Evolutionary conservation across 2,888 invertebrate species (phyloP).

Genomic region (Heliconius cydno): DNA sequence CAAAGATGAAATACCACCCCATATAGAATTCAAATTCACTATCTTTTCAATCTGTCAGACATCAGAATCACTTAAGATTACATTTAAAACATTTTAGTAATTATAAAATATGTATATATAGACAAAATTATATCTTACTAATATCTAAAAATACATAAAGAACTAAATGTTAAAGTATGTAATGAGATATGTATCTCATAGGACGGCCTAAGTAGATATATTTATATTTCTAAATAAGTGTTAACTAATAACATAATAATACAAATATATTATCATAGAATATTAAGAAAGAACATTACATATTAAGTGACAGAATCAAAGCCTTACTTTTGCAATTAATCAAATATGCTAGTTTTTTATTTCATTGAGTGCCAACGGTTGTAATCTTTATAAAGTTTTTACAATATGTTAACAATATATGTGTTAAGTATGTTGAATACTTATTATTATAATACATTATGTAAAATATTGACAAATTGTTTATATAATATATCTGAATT

Average conservation of each 20-base stretch:
- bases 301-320: background rate
- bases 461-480: background rate
- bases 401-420: conserved; percentile 38
- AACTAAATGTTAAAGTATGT: conserved; percentile 18
- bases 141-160: conserved; percentile 2
- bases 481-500: background rate
- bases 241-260: conserved; percentile 15
- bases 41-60: too few species aligned
- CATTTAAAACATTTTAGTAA: too few species aligned
- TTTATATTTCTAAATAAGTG: background rate
- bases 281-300: background rate
- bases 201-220: conserved; percentile 41
- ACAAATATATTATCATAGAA: background rate
- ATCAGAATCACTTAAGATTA: too few species aligned
- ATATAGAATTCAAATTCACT: too few species aligned
- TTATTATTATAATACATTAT: background rate
- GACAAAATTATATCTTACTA: background rate
- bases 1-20: too few species aligned
- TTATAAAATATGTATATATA: background rate
- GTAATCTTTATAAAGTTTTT: conserved; percentile 4
- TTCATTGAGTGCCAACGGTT: conserved; percentile 37
- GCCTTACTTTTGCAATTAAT: background rate
- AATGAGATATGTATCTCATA: conserved; percentile 23
- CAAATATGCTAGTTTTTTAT: background rate
- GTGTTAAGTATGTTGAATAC: background rate